A percentile compares a stretch with the other conserved stretches of the same genome.
phyloP scores from a whole-genome alignment of 2,797 vertebrate species.

The Babyrousa celebensis region DNA sequence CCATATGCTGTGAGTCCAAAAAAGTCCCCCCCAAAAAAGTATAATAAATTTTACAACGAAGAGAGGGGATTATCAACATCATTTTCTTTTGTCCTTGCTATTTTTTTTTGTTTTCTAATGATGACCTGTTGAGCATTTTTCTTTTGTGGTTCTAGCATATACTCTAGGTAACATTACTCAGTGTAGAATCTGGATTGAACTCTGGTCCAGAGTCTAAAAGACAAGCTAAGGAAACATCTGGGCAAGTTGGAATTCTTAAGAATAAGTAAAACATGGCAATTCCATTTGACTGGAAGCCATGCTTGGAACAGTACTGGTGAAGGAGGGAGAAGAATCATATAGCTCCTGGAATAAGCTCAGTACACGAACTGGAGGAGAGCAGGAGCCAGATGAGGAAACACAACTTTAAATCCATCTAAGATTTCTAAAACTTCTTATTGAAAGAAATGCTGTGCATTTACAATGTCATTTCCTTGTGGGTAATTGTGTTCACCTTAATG shows the following conservation, averaged over 20 bases:
- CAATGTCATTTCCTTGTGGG: not conserved
- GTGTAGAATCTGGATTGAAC: slow-evolving; percentile 15
- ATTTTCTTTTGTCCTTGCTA: not conserved
- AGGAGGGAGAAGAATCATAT: not conserved
- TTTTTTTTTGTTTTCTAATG: not conserved
- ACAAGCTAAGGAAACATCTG: slow-evolving; percentile 28
- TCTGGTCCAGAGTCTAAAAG: not conserved
- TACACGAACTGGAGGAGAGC: not conserved
- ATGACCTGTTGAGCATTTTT: slow-evolving; percentile 11
- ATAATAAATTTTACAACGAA: not conserved
- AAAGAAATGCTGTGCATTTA: not conserved
- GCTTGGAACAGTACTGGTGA: not conserved
- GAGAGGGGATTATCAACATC: not conserved
- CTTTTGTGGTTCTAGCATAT: not conserved
- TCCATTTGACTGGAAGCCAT: not conserved
- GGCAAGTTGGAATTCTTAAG: slow-evolving; percentile 8
- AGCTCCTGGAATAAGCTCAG: slow-evolving; percentile 19
- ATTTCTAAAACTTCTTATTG: slow-evolving; percentile 37
- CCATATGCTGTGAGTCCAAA: too few relatives aligned
- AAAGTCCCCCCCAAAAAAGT: not conserved
- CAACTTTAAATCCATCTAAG: not conserved
- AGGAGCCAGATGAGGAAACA: slow-evolving; percentile 27
- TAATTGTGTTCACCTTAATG: not conserved
- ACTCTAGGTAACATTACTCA: not conserved
- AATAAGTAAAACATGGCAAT: not conserved